Evolutionary conservation across 2,113 vertebrate species (phyloP).

Genomic region (Syrrhaptes paradoxus): DNA sequence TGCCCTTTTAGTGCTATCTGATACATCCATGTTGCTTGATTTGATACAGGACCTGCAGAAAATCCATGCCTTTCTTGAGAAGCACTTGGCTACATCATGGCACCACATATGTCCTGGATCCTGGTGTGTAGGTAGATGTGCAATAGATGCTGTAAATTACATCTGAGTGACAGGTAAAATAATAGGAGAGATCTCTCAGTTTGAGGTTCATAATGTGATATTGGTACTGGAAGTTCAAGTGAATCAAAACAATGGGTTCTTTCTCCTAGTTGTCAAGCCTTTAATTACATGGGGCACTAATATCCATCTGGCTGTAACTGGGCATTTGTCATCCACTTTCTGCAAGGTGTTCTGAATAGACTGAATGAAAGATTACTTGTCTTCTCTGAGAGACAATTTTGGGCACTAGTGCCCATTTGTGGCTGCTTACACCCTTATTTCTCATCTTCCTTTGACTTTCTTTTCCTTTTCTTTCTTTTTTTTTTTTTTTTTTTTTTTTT

Average conservation of each 20-base stretch:
- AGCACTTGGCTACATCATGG: fast-evolving
- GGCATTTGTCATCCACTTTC: background rate
- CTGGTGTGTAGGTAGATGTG: background rate
- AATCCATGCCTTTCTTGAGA: background rate
- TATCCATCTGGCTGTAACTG: background rate
- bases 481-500: background rate
- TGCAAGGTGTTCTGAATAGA: background rate
- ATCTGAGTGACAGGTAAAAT: background rate
- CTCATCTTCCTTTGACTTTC: background rate
- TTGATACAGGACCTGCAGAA: background rate
- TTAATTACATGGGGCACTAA: background rate
- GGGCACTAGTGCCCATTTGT: background rate
- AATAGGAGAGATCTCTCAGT: background rate
- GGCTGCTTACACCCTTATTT: background rate
- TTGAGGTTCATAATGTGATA: background rate
- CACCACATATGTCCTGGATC: background rate
- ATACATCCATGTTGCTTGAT: background rate
- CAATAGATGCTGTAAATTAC: background rate
- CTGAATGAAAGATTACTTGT: background rate
- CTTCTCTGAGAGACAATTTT: background rate
- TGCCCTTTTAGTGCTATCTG: background rate
- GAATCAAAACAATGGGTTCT: background rate
- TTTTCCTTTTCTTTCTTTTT: background rate
- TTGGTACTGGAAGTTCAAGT: background rate
- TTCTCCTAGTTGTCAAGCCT: background rate